These are phyloP conservation scores for Speoplatyrhinus poulsoni DNA, from an alignment of 2,113 vertebrate species.

Conservation along the genomic window DNA sequence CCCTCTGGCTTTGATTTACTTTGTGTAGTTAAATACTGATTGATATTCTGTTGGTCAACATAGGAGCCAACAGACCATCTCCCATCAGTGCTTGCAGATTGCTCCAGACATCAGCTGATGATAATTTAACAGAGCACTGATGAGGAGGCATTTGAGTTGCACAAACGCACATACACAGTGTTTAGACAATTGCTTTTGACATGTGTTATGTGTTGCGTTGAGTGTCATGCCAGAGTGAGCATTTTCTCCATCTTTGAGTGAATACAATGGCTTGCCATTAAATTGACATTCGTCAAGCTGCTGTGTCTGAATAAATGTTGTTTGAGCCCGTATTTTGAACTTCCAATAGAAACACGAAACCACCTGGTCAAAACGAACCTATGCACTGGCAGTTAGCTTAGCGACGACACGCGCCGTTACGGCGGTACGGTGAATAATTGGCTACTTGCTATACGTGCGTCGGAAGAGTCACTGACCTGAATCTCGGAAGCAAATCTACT, in stretches of 20 bases:
- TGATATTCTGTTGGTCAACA: slow-evolving; percentile 67
- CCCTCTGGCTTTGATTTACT: slow-evolving; percentile 47
- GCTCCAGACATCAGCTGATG: slow-evolving; percentile 63
- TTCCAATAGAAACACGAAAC: neutral
- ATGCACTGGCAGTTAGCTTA: neutral
- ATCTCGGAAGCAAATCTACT: slow-evolving; percentile 55
- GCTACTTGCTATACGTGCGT: slow-evolving; percentile 1
- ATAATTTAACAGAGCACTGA: slow-evolving; percentile 68
- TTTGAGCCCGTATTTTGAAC: no score
- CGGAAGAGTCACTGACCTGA: slow-evolving; percentile 55
- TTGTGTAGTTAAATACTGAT: slow-evolving; percentile 55
- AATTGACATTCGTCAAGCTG: slow-evolving; percentile 36
- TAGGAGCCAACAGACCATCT: slow-evolving; percentile 58
- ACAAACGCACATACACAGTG: slow-evolving; percentile 21
- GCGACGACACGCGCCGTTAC: neutral
- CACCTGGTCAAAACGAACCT: neutral
- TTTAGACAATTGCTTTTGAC: slow-evolving; percentile 63
- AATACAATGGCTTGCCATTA: slow-evolving; percentile 6
- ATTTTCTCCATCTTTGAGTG: slow-evolving; percentile 9
- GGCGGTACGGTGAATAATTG: slow-evolving; percentile 9
- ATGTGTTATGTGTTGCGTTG: slow-evolving; percentile 57
- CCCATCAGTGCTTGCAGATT: slow-evolving; percentile 56
- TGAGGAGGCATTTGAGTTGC: slow-evolving; percentile 60
- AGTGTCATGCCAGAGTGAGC: slow-evolving; percentile 39
- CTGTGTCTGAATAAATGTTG: slow-evolving; percentile 11